These are phyloP conservation scores for Meiosimyza platycephala DNA, from an alignment of 2,888 invertebrate genomes.

Conservation along the genomic window DNA sequence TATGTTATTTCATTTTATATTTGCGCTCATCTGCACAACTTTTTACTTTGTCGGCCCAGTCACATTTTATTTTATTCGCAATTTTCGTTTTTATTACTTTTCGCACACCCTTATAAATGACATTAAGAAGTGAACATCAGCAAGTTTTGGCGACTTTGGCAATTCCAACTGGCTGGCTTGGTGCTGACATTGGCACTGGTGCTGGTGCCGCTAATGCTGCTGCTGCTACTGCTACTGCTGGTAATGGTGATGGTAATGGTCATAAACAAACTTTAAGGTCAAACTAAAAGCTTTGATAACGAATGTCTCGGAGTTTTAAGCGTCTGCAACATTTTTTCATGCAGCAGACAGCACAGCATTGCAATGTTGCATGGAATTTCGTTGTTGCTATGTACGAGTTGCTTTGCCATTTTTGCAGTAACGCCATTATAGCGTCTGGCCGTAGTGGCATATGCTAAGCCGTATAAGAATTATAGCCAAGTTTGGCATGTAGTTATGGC, in stretches of 20 bases:
- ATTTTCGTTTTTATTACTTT: constrained; percentile 5
- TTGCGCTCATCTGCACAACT: neutral
- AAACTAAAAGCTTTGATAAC: constrained; percentile 23
- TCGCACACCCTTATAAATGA: constrained; percentile 5
- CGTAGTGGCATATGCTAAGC: constrained; percentile 30
- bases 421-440: constrained; percentile 30
- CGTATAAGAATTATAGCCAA: constrained; percentile 26
- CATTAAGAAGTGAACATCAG: constrained; percentile 2
- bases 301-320: constrained; percentile 26
- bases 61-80: neutral
- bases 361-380: neutral
- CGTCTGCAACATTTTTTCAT: constrained; percentile 25
- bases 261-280: constrained; percentile 30
- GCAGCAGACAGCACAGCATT: neutral
- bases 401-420: no score
- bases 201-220: neutral
- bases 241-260: no score
- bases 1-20: no score
- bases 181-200: neutral
- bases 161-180: neutral
- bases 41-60: neutral
- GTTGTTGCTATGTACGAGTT: no score
- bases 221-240: neutral
- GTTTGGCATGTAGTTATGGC: neutral
- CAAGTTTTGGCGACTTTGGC: neutral